A percentile compares a stretch with the other conserved stretches of the same genome.
phyloP scores from a whole-genome alignment of 2,113 vertebrate species.

The Peromyscus leucopus region DNA sequence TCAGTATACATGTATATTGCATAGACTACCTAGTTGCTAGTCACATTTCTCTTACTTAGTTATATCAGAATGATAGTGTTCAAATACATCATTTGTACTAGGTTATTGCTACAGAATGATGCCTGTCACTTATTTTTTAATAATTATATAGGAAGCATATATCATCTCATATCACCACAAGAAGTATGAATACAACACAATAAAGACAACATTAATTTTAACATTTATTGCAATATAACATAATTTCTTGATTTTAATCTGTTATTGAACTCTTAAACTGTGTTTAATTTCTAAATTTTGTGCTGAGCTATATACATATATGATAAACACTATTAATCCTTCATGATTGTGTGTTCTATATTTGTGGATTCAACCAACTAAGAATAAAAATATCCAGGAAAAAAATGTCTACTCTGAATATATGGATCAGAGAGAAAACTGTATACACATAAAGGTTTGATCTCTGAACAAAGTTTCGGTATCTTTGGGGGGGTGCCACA shows the following conservation, averaged over 20 bases:
- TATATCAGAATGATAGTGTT: background rate
- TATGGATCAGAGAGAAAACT: background rate
- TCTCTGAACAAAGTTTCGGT: no score
- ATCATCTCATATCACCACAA: background rate
- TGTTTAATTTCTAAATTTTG: background rate
- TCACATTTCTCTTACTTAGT: background rate
- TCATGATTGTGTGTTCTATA: background rate
- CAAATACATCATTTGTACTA: background rate
- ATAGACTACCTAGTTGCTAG: background rate
- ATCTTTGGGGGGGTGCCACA: background rate
- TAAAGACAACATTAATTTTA: background rate
- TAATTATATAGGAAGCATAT: background rate
- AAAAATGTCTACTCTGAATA: background rate
- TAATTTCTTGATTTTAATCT: background rate
- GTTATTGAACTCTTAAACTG: background rate
- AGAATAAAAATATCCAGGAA: background rate
- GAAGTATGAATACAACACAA: background rate
- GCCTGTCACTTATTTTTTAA: background rate
- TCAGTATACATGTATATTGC: background rate
- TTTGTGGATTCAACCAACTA: background rate
- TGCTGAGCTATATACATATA: background rate
- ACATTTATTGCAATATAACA: background rate
- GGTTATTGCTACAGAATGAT: background rate
- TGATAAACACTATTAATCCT: background rate
- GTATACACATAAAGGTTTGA: background rate